phyloP scores from a whole-genome alignment of 2,888 invertebrate genomes.

The Nebria brevicollis region DNA sequence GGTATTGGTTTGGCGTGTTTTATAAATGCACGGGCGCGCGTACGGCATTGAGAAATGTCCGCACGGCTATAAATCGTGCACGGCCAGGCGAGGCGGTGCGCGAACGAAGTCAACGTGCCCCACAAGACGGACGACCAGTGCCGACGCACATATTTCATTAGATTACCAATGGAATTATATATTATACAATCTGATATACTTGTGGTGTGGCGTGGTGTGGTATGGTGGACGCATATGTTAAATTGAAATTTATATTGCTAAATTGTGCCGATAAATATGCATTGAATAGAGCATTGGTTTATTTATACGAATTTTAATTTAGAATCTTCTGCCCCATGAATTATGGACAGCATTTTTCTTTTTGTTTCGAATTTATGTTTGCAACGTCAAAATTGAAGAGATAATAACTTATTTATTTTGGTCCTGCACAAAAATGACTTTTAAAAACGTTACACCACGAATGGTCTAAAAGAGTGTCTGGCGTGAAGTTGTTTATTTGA shows the following conservation, averaged over 20 bases:
- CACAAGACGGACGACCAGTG: background rate
- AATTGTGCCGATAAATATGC: constrained; percentile 1
- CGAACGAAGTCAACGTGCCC: background rate
- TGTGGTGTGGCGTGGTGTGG: background rate
- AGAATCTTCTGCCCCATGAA: no score
- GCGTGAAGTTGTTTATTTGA: background rate
- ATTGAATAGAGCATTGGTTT: background rate
- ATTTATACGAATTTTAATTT: no score
- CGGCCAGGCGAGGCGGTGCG: background rate
- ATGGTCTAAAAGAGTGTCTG: background rate
- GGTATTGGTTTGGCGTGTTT: constrained; percentile 58
- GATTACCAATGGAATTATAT: constrained; percentile 10
- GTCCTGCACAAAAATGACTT: no score
- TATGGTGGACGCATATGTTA: background rate
- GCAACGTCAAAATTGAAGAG: background rate
- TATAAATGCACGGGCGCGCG: constrained; percentile 55
- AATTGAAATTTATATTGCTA: background rate
- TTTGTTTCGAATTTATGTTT: no score
- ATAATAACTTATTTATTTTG: background rate
- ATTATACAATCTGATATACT: background rate
- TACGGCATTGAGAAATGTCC: constrained; percentile 57
- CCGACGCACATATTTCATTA: constrained; percentile 22
- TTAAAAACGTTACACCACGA: background rate
- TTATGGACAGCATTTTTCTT: no score
- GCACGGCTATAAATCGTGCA: constrained; percentile 57